phyloP scores from a whole-genome alignment of 2,797 vertebrate genomes.

The Chaetophractus vellerosus region DNA sequence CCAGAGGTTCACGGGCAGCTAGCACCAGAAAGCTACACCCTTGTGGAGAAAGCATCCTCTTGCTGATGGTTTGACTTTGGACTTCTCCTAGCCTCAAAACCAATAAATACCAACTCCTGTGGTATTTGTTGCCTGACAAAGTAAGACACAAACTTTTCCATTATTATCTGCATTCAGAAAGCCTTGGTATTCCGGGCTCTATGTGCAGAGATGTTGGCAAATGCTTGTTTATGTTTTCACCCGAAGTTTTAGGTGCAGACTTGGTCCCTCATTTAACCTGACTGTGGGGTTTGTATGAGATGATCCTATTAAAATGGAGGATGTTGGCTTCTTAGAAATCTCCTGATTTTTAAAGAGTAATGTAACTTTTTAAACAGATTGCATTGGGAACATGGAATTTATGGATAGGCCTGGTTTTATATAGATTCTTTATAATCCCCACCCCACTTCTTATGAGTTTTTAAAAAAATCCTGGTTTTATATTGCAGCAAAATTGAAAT shows the following conservation, averaged over 20 bases:
- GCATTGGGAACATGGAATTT: neutral
- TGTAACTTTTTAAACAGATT: slow-evolving; percentile 20
- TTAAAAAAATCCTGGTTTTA: neutral
- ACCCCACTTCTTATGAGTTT: neutral
- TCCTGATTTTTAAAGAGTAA: neutral
- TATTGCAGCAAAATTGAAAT: slow-evolving; percentile 35
- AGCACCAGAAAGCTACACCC: no score
- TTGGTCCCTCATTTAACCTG: slow-evolving; percentile 11
- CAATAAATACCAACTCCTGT: no score
- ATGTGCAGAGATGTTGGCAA: neutral
- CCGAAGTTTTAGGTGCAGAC: neutral
- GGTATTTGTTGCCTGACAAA: no score
- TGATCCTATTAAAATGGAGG: neutral
- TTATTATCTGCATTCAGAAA: neutral
- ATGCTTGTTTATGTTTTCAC: neutral
- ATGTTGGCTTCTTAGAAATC: neutral
- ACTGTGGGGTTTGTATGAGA: slow-evolving; percentile 11
- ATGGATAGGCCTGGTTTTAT: neutral
- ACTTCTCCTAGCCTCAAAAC: no score
- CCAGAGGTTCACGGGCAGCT: no score
- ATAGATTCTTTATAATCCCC: slow-evolving; percentile 37
- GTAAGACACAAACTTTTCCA: neutral
- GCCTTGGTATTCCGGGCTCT: neutral
- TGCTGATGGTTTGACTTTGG: no score
- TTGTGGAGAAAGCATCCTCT: no score